These are phyloP conservation scores for Nebria brevicollis DNA, from an alignment of 2,888 invertebrate genomes.

Conservation along the genomic window DNA sequence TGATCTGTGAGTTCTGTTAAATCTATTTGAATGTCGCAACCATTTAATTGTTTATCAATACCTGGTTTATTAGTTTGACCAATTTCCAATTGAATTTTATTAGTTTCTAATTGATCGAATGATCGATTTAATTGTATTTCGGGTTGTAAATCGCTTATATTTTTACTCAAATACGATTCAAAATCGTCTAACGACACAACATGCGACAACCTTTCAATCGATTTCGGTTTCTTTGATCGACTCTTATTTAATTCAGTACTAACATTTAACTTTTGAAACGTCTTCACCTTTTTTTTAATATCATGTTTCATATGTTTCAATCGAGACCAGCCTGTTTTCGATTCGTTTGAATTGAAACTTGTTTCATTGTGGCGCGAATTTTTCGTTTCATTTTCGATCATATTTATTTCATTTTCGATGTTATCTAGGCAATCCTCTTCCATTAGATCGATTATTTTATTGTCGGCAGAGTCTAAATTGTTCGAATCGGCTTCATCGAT, in stretches of 20 bases:
- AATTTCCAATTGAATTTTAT: neutral
- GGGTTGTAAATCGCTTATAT: neutral
- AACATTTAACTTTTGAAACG: constrained; percentile 30
- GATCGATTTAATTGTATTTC: neutral
- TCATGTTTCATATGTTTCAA: constrained; percentile 52
- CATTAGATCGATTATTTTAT: constrained; percentile 53
- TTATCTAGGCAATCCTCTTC: constrained; percentile 55
- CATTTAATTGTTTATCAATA: neutral
- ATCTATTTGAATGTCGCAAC: neutral
- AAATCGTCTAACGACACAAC: constrained; percentile 4
- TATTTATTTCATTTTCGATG: constrained; percentile 51
- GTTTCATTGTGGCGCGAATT: neutral
- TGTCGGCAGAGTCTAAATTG: constrained; percentile 49
- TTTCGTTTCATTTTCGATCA: constrained; percentile 30
- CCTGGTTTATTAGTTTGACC: neutral
- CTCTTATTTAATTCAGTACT: constrained; percentile 27
- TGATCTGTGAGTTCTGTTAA: neutral
- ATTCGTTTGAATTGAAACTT: neutral
- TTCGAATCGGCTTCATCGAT: constrained; percentile 52
- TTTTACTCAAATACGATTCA: constrained; percentile 15
- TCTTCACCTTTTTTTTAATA: constrained; percentile 47
- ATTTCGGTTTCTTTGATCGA: neutral
- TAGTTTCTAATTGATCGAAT: neutral
- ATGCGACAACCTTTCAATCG: neutral
- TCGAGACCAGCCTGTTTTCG: constrained; percentile 52